phyloP scores from a whole-genome alignment of 2,797 vertebrate genomes.

The Acridotheres tristis region DNA sequence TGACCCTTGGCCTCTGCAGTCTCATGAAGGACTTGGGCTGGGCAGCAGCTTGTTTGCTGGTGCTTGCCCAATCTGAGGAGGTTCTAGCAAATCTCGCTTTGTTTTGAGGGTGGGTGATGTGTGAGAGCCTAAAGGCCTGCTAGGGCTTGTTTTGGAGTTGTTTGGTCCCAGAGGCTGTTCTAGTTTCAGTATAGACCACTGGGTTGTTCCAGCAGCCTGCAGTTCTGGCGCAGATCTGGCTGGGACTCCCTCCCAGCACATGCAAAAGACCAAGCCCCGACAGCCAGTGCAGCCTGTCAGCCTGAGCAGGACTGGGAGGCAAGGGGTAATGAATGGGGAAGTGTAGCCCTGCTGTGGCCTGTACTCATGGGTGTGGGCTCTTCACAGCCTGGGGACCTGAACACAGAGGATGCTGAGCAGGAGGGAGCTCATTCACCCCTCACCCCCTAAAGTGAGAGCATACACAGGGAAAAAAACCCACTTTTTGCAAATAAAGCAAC shows the following conservation, averaged over 20 bases:
- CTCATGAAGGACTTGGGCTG: background rate
- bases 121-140: background rate
- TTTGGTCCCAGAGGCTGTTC: background rate
- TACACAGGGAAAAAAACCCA: accelerated
- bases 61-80: background rate
- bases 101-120: background rate
- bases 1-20: background rate
- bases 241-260: no score
- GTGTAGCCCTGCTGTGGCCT: background rate
- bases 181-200: accelerated
- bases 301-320: accelerated
- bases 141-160: background rate
- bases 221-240: accelerated
- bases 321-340: background rate
- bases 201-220: background rate
- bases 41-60: background rate
- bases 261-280: accelerated
- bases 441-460: accelerated
- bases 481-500: background rate
- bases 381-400: background rate
- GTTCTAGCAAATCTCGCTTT: background rate
- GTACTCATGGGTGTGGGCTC: background rate
- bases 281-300: background rate
- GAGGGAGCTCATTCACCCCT: accelerated
- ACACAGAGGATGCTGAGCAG: accelerated